Conservation (phyloP, 2,888 invertebrate species). For the Opisthograptis luteolata region DNA sequence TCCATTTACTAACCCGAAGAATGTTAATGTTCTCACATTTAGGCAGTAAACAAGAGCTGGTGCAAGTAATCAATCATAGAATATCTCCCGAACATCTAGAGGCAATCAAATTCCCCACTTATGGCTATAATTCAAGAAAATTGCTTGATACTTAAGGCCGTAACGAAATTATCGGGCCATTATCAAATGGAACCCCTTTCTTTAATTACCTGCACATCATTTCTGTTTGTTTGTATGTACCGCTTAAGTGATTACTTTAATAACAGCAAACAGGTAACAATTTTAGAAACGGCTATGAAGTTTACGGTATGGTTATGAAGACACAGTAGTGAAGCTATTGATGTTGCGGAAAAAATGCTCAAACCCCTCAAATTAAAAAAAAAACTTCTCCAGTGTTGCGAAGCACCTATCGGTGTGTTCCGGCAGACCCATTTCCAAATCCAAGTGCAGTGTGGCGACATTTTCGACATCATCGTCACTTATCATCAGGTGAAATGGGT, state of each 20-base stretch:
- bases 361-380: too few species aligned
- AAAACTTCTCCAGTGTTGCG: too few species aligned
- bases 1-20: conserved; percentile 13
- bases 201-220: conserved; percentile 79
- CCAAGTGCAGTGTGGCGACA: too few species aligned
- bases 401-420: background rate
- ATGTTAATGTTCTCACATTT: conserved; percentile 21
- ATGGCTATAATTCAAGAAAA: conserved; percentile 74
- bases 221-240: conserved; percentile 77
- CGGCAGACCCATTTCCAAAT: too few species aligned
- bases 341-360: too few species aligned
- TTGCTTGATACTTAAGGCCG: conserved; percentile 62
- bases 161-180: conserved; percentile 75
- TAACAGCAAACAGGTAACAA: conserved; percentile 64
- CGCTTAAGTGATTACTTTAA: conserved; percentile 73
- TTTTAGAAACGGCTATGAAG: conserved; percentile 56
- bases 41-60: conserved; percentile 26
- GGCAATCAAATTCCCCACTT: conserved; percentile 68
- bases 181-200: conserved; percentile 80
- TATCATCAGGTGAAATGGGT: too few species aligned
- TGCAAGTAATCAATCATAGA: conserved; percentile 68
- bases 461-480: too few species aligned
- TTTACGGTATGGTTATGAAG: conserved; percentile 51
- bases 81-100: conserved; percentile 57
- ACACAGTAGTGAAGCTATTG: conserved; percentile 2